Conservation (phyloP, 2,797 vertebrate species). For the Pseudochirops corinnae region DNA sequence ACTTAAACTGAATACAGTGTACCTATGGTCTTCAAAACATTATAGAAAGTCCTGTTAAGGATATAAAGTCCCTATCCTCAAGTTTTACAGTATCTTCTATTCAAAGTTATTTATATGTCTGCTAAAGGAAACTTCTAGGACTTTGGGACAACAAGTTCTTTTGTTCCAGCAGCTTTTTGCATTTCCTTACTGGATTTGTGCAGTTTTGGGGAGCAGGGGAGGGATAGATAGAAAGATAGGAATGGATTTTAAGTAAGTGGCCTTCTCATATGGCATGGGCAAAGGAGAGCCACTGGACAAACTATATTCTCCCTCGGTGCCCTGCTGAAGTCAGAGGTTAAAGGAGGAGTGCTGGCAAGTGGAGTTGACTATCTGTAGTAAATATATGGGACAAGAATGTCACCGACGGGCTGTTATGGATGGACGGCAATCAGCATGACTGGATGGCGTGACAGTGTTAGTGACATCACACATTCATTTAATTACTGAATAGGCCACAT, state of each 20-base stretch:
- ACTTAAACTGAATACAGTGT: not conserved
- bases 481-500: not conserved
- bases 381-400: not conserved
- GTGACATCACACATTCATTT: not conserved
- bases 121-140: not conserved
- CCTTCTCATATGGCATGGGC: not conserved
- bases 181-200: not conserved
- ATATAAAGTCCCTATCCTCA: not conserved
- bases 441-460: accelerated
- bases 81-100: not conserved
- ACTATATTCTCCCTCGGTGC: not conserved
- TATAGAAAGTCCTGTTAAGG: not conserved
- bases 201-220: not conserved
- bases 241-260: not conserved
- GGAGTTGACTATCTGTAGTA: not conserved
- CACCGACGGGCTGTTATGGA: not conserved
- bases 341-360: not conserved
- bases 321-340: not conserved
- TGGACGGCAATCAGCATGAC: not conserved
- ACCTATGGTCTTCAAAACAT: not conserved
- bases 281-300: not conserved
- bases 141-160: not conserved
- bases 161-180: not conserved
- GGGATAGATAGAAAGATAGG: not conserved
- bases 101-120: not conserved